Base-by-base conservation (phyloP, 1,140 invertebrate genomes). In the Bombus confusus region DNA sequence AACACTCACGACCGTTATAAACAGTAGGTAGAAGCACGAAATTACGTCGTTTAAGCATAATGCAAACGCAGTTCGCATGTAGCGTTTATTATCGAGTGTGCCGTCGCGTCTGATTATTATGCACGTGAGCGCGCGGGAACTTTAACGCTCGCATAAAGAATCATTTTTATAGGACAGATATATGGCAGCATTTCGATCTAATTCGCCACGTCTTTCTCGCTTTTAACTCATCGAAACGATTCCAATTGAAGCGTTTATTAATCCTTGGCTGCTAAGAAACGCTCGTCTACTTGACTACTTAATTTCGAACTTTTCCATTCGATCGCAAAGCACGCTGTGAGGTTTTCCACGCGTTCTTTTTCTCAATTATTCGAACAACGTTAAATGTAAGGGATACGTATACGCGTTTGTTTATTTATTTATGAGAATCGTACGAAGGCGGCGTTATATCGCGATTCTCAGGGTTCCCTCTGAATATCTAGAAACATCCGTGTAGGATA, bases 21-120 rank as follows among this genome's bases (percentile, higher is more conserved):
- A 78, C 69, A 57, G 59, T 66, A 57, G 76, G 69, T 86, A 43
- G 75, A 57, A 18, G 74, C 78, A 83, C 83, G 74, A 86, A 89
- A 88, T 86, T 89, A 86, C 87, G 87, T 83, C 71, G 84, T 83
- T 89, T 86, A 86, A 89, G 80, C 75, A 83, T 86, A 89, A 88
- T 72, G 78, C 80, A 76, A 88, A 86, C 62, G 84, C 77, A 78
- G 66, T 76, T 68, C 39, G 34, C 43, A 37, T 74, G 71, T 66
- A 31, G 59, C 64, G 39, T 85, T 66, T 75, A 88, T 83, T 86
- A 88, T 88, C 83, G 80, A 80, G 80, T 73, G 43, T 43, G 25
- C 64, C 83, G 41, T 86, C 87, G 73, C 64, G 64, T 66, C 66
- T 69, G 79, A 77, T 85, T 76, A 47, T 62, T 52, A 62, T 52